Evolutionary conservation across 2,888 invertebrate species (phyloP).

Genomic region (Leistus spinibarbis): DNA sequence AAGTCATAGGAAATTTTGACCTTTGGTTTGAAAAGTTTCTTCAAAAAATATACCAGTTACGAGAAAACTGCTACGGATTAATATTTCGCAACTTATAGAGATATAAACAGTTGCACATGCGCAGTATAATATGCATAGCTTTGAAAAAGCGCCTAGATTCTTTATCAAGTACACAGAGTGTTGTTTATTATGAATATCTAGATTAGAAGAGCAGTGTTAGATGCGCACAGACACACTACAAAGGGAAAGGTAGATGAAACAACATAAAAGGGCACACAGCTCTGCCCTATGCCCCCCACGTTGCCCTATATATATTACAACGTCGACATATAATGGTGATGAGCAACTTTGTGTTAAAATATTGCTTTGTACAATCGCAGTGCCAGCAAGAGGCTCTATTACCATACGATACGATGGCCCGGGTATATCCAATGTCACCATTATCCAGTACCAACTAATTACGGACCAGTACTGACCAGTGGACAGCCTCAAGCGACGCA

Average conservation of each 20-base stretch:
- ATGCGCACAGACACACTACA: not conserved
- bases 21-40: no score
- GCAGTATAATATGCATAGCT: not conserved
- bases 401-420: not conserved
- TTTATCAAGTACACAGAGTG: not conserved
- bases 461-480: not conserved
- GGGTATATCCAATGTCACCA: not conserved
- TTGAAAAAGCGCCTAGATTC: not conserved
- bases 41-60: no score
- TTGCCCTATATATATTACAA: not conserved
- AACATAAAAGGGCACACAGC: not conserved
- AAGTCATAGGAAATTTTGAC: no score
- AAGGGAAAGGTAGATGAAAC: not conserved
- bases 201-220: slow-evolving; percentile 5
- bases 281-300: not conserved
- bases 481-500: not conserved
- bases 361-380: slow-evolving; percentile 3
- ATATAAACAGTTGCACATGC: not conserved
- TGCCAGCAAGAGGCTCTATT: not conserved
- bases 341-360: not conserved
- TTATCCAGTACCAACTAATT: not conserved
- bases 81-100: no score
- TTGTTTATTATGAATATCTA: slow-evolving; percentile 8
- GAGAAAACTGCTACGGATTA: no score
- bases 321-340: not conserved